A percentile compares a stretch with the other conserved stretches of the same genome.
Evolutionary conservation across 37 sponge, comb jelly and placozoan genomes (phyloP).

Genomic region (Haliclona indistincta): DNA sequence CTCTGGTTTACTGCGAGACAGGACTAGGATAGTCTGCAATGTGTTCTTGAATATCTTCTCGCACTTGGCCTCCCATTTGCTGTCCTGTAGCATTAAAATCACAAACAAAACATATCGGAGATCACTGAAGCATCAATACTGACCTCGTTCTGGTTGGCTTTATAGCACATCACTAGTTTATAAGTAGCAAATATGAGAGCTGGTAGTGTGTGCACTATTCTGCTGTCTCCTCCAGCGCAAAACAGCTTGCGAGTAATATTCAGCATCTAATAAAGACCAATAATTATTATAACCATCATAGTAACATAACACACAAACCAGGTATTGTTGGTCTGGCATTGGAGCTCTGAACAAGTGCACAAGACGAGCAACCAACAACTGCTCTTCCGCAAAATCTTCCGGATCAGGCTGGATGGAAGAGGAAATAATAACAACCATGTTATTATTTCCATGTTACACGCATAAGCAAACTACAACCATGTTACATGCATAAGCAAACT

Average conservation of each 20-base stretch:
- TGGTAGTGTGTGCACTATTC: slow-evolving; percentile 81
- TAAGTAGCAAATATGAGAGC: slow-evolving; percentile 91
- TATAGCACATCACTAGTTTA: slow-evolving; percentile 73
- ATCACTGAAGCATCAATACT: neutral
- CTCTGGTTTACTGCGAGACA: slow-evolving; percentile 73
- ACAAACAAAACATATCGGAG: neutral
- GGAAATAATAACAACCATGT: neutral
- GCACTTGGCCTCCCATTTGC: slow-evolving; percentile 92
- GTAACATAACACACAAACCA: slow-evolving; percentile 40
- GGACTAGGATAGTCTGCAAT: slow-evolving; percentile 78
- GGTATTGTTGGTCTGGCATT: slow-evolving; percentile 90
- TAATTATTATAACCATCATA: neutral
- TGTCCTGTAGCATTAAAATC: slow-evolving; percentile 59
- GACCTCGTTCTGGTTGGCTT: slow-evolving; percentile 69
- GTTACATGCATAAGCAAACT: neutral
- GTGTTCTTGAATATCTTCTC: slow-evolving; percentile 92
- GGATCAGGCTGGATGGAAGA: slow-evolving; percentile 62
- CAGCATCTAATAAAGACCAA: slow-evolving; percentile 68
- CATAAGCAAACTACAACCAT: neutral
- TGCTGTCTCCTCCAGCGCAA: slow-evolving; percentile 77
- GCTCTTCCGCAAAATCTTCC: slow-evolving; percentile 93
- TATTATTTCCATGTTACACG: neutral
- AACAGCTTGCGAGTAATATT: slow-evolving; percentile 85
- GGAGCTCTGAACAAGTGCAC: slow-evolving; percentile 80
- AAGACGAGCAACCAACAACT: slow-evolving; percentile 84